These are phyloP conservation scores for Schizaphis graminum DNA, from an alignment of 2,888 invertebrate genomes.

Conservation along the genomic window DNA sequence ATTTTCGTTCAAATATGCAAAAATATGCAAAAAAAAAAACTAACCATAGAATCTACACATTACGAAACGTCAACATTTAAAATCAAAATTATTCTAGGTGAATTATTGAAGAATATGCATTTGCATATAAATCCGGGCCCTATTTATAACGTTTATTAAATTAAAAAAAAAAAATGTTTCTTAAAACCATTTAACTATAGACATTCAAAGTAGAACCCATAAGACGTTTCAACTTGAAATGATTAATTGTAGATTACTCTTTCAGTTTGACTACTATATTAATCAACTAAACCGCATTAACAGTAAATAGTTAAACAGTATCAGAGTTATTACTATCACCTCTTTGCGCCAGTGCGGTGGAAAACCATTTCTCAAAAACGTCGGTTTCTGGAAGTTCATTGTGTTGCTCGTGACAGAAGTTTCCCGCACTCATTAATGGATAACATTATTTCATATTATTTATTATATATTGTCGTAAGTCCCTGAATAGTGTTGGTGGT, in stretches of 20 bases:
- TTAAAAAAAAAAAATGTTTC: background rate
- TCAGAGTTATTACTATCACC: slow-evolving; percentile 9
- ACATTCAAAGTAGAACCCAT: background rate
- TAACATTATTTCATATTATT: slow-evolving; percentile 41
- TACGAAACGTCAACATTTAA: too few relatives aligned
- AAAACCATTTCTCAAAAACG: slow-evolving; percentile 47
- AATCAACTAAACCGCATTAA: slow-evolving; percentile 14
- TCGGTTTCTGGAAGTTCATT: slow-evolving; percentile 35
- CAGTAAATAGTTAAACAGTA: background rate
- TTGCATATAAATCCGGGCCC: too few relatives aligned
- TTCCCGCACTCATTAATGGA: slow-evolving; percentile 46
- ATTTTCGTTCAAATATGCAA: too few relatives aligned
- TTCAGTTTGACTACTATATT: slow-evolving; percentile 12
- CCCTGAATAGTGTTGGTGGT: background rate
- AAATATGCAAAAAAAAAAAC: too few relatives aligned
- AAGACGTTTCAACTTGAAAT: background rate
- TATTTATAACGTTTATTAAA: background rate
- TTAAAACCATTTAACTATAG: background rate
- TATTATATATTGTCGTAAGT: slow-evolving; percentile 32
- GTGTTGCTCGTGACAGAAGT: slow-evolving; percentile 28
- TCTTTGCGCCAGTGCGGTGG: background rate
- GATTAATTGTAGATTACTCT: slow-evolving; percentile 21
- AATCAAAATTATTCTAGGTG: too few relatives aligned
- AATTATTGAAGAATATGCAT: too few relatives aligned
- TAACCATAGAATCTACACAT: too few relatives aligned